Conservation (phyloP, 2,888 invertebrate genomes). For the Mylabris sibirica region DNA sequence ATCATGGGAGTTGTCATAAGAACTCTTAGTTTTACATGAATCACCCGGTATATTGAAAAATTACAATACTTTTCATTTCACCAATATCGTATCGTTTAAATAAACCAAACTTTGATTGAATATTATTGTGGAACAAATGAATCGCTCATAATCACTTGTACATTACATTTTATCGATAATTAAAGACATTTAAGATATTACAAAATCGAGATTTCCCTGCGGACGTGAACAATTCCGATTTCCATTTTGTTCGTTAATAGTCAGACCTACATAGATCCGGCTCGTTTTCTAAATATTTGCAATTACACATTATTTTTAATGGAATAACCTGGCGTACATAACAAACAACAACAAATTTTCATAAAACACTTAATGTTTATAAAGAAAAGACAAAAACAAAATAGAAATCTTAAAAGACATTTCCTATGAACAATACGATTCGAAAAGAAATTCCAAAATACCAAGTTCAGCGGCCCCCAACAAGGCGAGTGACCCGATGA, state of each 20-base stretch:
- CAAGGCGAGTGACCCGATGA: too few species aligned
- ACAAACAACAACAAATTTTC: slow-evolving; percentile 1
- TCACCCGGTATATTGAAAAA: neutral
- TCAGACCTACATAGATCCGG: slow-evolving; percentile 15
- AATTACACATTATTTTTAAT: slow-evolving; percentile 6
- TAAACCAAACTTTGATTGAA: neutral
- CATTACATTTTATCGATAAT: neutral
- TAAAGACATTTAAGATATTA: neutral
- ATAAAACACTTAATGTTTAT: neutral
- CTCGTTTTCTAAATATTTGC: slow-evolving; percentile 17
- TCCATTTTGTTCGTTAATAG: slow-evolving; percentile 19
- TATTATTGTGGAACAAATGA: neutral
- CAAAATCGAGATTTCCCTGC: slow-evolving; percentile 8
- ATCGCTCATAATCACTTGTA: neutral
- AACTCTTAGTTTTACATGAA: too few species aligned
- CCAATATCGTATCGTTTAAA: neutral
- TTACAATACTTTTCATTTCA: slow-evolving; percentile 6
- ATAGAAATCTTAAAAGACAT: neutral
- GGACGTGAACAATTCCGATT: slow-evolving; percentile 19
- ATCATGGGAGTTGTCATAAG: too few species aligned
- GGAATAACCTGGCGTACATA: neutral
- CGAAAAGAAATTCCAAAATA: neutral
- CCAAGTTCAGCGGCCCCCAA: too few species aligned
- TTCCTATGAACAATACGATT: neutral
- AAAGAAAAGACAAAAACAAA: neutral